Evolutionary conservation across 2,888 invertebrate species (phyloP).

Genomic region (Liposcelis brunnea): DNA sequence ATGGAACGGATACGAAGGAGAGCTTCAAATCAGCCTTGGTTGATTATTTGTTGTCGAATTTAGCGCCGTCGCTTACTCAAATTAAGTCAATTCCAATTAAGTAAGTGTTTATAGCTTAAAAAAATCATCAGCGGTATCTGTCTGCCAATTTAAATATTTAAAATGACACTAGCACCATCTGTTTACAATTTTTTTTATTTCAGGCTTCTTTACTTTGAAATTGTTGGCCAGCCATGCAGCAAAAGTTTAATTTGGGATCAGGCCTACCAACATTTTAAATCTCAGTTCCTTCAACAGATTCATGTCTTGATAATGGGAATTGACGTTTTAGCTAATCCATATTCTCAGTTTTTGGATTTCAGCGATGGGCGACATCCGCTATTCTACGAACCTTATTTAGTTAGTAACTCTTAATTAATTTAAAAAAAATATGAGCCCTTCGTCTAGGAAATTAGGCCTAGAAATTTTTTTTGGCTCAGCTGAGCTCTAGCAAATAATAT

Average conservation of each 20-base stretch:
- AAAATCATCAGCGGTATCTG: slow-evolving; percentile 7
- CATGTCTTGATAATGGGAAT: slow-evolving; percentile 60
- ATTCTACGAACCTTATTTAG: slow-evolving; percentile 43
- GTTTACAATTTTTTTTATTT: not conserved
- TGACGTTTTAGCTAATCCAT: slow-evolving; percentile 66
- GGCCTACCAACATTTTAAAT: slow-evolving; percentile 40
- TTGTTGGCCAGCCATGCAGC: too few species aligned
- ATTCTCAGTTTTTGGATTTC: slow-evolving; percentile 38
- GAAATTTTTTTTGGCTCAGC: too few species aligned
- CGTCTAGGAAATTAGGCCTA: too few species aligned
- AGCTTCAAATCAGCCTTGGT: slow-evolving; percentile 19
- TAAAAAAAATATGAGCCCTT: too few species aligned
- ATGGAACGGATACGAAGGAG: slow-evolving; percentile 18
- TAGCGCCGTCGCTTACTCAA: slow-evolving; percentile 44
- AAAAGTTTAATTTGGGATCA: too few species aligned
- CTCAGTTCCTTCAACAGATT: slow-evolving; percentile 61
- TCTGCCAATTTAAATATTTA: slow-evolving; percentile 5
- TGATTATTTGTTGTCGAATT: slow-evolving; percentile 43
- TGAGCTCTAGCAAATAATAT: too few species aligned
- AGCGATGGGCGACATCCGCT: slow-evolving; percentile 39
- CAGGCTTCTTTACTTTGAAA: too few species aligned
- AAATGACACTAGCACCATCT: slow-evolving; percentile 8
- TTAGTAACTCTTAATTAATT: slow-evolving; percentile 24
- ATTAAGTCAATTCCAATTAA: slow-evolving; percentile 45
- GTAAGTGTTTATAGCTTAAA: slow-evolving; percentile 26